phyloP scores from a whole-genome alignment of 2,797 vertebrate species.

The Melopsittacus undulatus region DNA sequence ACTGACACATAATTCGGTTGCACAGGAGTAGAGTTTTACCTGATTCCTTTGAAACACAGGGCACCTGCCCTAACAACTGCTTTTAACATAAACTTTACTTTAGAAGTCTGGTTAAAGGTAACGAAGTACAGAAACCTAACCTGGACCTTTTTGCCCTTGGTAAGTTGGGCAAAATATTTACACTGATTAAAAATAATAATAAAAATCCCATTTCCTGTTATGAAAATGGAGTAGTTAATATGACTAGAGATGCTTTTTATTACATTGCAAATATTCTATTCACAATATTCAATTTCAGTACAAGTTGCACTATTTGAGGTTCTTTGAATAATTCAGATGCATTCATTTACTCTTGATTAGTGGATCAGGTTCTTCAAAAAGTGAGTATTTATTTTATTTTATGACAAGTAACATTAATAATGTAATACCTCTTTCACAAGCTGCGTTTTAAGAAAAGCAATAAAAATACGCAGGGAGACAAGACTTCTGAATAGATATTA shows the following conservation, averaged over 20 bases:
- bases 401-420: conserved; percentile 74
- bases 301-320: conserved; percentile 73
- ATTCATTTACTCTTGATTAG: conserved; percentile 78
- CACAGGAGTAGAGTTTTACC: neutral
- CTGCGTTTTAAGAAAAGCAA: conserved; percentile 56
- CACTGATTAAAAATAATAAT: neutral
- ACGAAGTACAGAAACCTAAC: neutral
- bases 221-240: conserved; percentile 36
- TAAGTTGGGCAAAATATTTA: neutral
- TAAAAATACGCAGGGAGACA: conserved; percentile 61
- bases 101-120: neutral
- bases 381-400: conserved; percentile 75
- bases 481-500: conserved; percentile 62
- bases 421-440: conserved; percentile 69
- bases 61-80: neutral
- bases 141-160: neutral
- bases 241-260: conserved; percentile 48
- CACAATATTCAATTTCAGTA: conserved; percentile 75
- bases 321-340: conserved; percentile 74
- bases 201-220: neutral
- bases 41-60: neutral
- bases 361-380: conserved; percentile 70
- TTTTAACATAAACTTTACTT: neutral
- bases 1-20: neutral
- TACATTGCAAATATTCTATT: conserved; percentile 58